Evolutionary conservation across 2,797 vertebrate genomes (phyloP), one percentile per base, ranked within the genome.

Genomic region (Apogon hyalosoma): DNA sequence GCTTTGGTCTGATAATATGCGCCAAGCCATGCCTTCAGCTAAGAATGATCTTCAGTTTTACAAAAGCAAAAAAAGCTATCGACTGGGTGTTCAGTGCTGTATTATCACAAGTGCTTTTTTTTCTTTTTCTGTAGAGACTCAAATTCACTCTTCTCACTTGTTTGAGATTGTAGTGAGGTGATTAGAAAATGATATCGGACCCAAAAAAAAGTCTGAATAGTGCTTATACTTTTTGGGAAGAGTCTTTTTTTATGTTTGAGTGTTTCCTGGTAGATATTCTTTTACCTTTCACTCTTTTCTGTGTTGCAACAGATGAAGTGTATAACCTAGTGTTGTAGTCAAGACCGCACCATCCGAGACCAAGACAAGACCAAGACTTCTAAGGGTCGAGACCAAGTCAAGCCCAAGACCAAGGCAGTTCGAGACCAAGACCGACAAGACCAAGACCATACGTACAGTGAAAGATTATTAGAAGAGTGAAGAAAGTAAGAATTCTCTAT

Each of bases 1-100:
- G 84, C 85, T 79, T 21, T 73, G 82, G 91, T 93, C 80, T 89
- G 89, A 90, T 73, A 84, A 39, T 61, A 93, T 83, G 79, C 70
- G 79, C 79, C 24, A 88, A 94, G 85, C 66, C 61, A 65, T 46
- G 13, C 38, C 51, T 49, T 62, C 47, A 52, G 51, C 24, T n/a
- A 61, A 69, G 31, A 69, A 52, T 39, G 12, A 24, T 13, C 15
- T 52, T 33, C 42, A 54, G 11, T 53, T 41, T 65, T 65, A 11
- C 43, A 19, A 16, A 1, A 7, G 3, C 31, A 33, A 36, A 24
- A 64, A 51, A 28, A 63, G 46, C 14, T 15, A 36, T 15, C 39
- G 6, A 0, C 6, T 55, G 5, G 19, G 13, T 42, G 56, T 58
- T 62, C 14, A 48, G 39, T 16, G 40, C 31, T 64, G 11, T 19